Percentiles rank a stretch among this genome's conserved stretches.
phyloP scores from a whole-genome alignment of 1,140 invertebrate genomes.

The Ruditapes philippinarum region DNA sequence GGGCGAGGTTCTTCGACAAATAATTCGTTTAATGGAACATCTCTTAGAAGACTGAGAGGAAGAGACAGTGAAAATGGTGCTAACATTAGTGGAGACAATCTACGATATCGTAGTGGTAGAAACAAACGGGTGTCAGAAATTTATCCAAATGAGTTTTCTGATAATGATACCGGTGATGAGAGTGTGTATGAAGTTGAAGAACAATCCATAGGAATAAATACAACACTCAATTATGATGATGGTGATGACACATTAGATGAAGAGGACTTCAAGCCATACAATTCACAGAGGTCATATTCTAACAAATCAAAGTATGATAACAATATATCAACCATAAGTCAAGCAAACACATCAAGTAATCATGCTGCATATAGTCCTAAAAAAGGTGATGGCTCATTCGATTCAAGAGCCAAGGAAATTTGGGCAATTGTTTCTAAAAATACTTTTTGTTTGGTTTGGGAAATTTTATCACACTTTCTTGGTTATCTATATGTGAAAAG shows the following conservation, averaged over 20 bases:
- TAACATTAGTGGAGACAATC: neutral
- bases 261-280: slow-evolving; percentile 41
- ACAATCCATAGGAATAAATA: slow-evolving; percentile 80
- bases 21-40: slow-evolving; percentile 12
- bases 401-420: neutral
- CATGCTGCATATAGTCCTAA: neutral
- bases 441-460: slow-evolving; percentile 69
- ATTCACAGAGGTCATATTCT: neutral
- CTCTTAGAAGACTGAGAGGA: neutral
- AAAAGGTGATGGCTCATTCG: neutral
- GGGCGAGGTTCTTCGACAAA: slow-evolving; percentile 36
- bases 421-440: slow-evolving; percentile 71
- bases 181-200: slow-evolving; percentile 80
- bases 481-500: slow-evolving; percentile 56
- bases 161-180: slow-evolving; percentile 77
- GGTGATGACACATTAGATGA: slow-evolving; percentile 51
- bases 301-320: slow-evolving; percentile 1
- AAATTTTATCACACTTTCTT: slow-evolving; percentile 68
- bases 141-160: slow-evolving; percentile 79
- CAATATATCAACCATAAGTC: slow-evolving; percentile 49
- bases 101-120: slow-evolving; percentile 54
- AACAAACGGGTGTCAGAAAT: slow-evolving; percentile 37
- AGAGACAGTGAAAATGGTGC: slow-evolving; percentile 54
- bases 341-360: slow-evolving; percentile 36
- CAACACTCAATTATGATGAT: slow-evolving; percentile 68